phyloP scores from a whole-genome alignment of 2,113 vertebrate genomes.

The Carettochelys insculpta region DNA sequence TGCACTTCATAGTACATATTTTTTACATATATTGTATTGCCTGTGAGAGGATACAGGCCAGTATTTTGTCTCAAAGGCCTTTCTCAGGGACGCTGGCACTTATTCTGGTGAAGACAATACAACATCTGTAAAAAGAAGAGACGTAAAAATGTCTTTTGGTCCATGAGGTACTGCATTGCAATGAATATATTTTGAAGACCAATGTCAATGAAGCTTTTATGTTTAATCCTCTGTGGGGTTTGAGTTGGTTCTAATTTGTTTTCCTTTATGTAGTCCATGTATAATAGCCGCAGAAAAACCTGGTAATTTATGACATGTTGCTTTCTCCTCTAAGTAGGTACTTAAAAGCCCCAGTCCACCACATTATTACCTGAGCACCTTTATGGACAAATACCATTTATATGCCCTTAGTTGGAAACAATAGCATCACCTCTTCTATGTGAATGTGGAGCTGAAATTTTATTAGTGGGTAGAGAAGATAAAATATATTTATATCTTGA shows the following conservation, averaged over 20 bases:
- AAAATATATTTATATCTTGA: not conserved
- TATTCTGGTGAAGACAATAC: not conserved
- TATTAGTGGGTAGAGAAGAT: not conserved
- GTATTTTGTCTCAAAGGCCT: slow-evolving; percentile 4
- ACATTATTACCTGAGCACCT: not conserved
- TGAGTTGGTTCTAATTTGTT: not conserved
- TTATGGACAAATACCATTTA: not conserved
- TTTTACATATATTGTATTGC: not conserved
- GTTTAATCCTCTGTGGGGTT: not conserved
- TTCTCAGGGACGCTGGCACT: not conserved
- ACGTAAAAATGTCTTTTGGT: not conserved
- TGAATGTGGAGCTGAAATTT: not conserved
- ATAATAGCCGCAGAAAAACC: not conserved
- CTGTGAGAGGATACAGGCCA: not conserved
- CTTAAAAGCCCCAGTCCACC: not conserved
- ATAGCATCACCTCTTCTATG: not conserved
- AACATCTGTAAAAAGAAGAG: not conserved
- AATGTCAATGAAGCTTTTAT: accelerated
- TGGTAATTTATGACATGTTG: not conserved
- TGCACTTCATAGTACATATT: accelerated
- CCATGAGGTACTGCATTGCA: not conserved
- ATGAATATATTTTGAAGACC: accelerated
- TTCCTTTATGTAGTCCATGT: not conserved
- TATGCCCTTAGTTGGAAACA: not conserved
- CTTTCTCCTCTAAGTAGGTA: not conserved